Evolutionary conservation across 1,140 invertebrate genomes (phyloP).

Genomic region (Hylyphantes graminicola): DNA sequence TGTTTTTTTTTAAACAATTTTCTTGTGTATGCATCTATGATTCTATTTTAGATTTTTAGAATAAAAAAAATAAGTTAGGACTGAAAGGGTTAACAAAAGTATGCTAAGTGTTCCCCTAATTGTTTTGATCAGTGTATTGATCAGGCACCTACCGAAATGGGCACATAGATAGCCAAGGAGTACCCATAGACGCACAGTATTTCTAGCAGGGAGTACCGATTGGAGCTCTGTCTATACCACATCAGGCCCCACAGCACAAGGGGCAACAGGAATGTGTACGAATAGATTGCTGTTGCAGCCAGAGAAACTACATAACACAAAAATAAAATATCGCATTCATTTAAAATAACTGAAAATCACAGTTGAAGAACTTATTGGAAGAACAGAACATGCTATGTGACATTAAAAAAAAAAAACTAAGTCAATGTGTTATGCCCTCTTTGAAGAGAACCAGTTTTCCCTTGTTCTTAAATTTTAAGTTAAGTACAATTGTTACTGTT

Average conservation of each 20-base stretch:
- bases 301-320: constrained; percentile 76
- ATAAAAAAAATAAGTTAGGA: no score
- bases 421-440: neutral
- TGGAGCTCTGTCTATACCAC: constrained; percentile 80
- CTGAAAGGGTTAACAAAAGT: no score
- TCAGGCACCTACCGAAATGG: constrained; percentile 79
- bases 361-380: neutral
- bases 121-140: no score
- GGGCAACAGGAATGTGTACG: constrained; percentile 90
- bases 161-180: constrained; percentile 92
- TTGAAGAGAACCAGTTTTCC: no score
- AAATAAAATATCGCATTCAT: neutral
- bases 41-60: no score
- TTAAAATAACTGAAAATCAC: neutral
- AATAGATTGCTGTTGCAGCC: constrained; percentile 88
- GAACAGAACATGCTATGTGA: neutral
- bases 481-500: no score
- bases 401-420: neutral
- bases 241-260: constrained; percentile 83
- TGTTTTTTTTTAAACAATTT: no score
- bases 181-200: constrained; percentile 95
- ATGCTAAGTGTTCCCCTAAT: no score
- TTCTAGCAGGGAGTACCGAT: constrained; percentile 77
- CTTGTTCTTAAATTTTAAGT: no score
- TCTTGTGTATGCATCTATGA: no score